Evolutionary conservation across 2,113 vertebrate species (phyloP).

Genomic region (Seriola quinqueradiata): DNA sequence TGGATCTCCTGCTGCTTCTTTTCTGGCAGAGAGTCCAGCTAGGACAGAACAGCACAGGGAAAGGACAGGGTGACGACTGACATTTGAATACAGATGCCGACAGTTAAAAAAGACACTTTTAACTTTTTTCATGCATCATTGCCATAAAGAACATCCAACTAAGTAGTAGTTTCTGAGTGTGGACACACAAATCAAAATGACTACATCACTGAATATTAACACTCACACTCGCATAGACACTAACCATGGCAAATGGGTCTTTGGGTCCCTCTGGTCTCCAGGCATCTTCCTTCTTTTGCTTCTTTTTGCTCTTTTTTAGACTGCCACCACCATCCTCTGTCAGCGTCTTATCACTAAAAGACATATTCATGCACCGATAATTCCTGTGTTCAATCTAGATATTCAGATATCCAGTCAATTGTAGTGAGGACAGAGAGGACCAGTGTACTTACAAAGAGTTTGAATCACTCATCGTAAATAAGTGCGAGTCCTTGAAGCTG

Average conservation of each 20-base stretch:
- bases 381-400: background rate
- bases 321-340: conserved; percentile 83
- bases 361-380: conserved; percentile 28
- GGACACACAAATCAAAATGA: conserved; percentile 6
- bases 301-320: conserved; percentile 91
- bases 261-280: conserved; percentile 86
- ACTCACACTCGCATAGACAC: conserved; percentile 24
- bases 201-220: background rate
- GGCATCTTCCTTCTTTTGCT: conserved; percentile 89
- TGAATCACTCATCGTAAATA: conserved; percentile 56
- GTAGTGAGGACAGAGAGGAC: background rate
- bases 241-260: conserved; percentile 89
- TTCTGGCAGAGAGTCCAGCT: conserved; percentile 93
- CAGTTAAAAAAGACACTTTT: background rate
- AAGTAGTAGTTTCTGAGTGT: background rate
- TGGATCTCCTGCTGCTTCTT: conserved; percentile 98
- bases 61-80: conserved; percentile 1
- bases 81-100: background rate
- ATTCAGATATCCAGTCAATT: background rate
- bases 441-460: conserved; percentile 50
- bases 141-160: background rate
- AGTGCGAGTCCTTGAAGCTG: conserved; percentile 12
- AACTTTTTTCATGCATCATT: background rate
- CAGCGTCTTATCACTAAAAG: conserved; percentile 85
- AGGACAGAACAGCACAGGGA: conserved; percentile 17